These are phyloP conservation scores for Caracal caracal DNA, from an alignment of 2,113 vertebrate genomes.

Conservation along the genomic window DNA sequence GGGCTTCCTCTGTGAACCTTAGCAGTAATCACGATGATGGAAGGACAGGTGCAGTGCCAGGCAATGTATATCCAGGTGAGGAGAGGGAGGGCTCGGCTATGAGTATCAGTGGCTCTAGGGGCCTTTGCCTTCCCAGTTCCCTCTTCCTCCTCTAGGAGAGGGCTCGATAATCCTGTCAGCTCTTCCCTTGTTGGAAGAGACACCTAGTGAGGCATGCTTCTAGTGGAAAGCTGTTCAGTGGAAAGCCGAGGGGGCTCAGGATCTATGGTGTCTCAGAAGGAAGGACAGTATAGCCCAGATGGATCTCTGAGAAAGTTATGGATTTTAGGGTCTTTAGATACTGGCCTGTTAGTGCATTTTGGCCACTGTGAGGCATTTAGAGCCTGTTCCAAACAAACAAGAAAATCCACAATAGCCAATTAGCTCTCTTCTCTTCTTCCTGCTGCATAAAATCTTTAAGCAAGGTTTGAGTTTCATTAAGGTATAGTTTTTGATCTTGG, in stretches of 20 bases:
- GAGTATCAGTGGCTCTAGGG: neutral
- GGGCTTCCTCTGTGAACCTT: neutral
- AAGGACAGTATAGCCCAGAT: neutral
- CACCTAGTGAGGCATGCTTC: neutral
- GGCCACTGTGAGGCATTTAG: neutral
- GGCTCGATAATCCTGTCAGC: neutral
- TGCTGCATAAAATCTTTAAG: neutral
- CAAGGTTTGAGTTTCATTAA: neutral
- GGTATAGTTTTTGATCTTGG: neutral
- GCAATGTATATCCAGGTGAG: neutral
- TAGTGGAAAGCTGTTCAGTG: no score
- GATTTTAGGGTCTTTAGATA: neutral
- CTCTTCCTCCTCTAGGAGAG: neutral
- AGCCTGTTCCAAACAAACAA: neutral
- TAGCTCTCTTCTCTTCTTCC: neutral
- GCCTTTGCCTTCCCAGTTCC: neutral
- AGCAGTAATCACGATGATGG: neutral
- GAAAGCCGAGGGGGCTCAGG: neutral
- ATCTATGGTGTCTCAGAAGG: neutral
- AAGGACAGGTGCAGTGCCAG: neutral
- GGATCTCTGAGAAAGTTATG: neutral
- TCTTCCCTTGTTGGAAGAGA: neutral
- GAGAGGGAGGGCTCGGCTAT: neutral
- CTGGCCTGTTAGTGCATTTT: neutral
- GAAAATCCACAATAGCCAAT: neutral